Base-by-base conservation (phyloP, 2,113 vertebrate genomes). In the Struthio camelus region DNA sequence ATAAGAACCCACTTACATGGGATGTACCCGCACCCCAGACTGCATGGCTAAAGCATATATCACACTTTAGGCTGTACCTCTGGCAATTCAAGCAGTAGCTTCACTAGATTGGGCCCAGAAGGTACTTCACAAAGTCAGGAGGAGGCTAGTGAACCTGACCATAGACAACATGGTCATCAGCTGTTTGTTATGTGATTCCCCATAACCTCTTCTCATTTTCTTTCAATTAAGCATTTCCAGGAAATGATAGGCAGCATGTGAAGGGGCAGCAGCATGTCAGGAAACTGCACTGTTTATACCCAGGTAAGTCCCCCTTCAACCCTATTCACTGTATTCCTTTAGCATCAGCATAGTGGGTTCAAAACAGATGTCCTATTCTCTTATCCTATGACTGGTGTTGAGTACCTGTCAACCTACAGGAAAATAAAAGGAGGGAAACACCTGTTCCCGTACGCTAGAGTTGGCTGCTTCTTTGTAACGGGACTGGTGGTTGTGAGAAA, bases 401-500 rank as follows among this genome's bases (percentile, higher is more conserved):
- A 40, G 62, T 11, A 42, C 34, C 15, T 61, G 69, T 3, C 50
- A 79, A 1, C 14, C 32, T 22, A 6, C 50, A 66, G 40, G 64
- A 61, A 53, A 42, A 24, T 6, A 19, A 18, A 62, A 25, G 16
- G 86, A 56, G 9, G 36, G 6, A 54, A 54, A 90, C 48, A 2
- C 10, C 28, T 34, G 4, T 28, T 42, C 48, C 65, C 58, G 62
- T 46, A 6, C 3, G 20, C 71, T 28, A 10, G 6, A 34, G 46
- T 34, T 23, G 46, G 67, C 40, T 75, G 25, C 8, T 61, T 18
- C 28, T 58, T 22, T 53, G 36, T 13, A 67, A 27, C 11, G 34
- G 51, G 61, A 28, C 54, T 48, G 0, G 0, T 10, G 48, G 7
- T 11, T 8, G 30, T 11, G 13, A 34, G 6, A 14, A 23, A 59